These are phyloP conservation scores for Nemurella pictetii DNA, from an alignment of 2,888 invertebrate genomes.

Conservation along the genomic window DNA sequence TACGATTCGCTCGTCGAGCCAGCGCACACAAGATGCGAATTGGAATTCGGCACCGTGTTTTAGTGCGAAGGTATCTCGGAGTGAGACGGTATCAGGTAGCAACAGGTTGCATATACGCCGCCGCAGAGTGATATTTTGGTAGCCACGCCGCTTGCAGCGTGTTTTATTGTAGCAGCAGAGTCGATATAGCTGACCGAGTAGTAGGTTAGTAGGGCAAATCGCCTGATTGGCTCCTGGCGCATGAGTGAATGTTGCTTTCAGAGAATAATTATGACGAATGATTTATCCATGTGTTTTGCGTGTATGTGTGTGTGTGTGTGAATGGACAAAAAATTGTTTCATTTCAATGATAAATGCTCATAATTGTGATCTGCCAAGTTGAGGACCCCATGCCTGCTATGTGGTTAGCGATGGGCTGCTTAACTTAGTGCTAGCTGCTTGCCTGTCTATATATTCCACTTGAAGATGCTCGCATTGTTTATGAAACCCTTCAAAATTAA, in stretches of 20 bases:
- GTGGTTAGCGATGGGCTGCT: too few relatives aligned
- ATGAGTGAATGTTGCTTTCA: conserved; percentile 14
- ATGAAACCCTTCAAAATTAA: not conserved
- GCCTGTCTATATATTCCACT: too few relatives aligned
- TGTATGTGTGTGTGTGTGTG: not conserved
- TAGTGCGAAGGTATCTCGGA: not conserved
- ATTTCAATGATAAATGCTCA: not conserved
- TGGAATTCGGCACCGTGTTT: not conserved
- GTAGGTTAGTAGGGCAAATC: conserved; percentile 9
- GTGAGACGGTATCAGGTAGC: not conserved
- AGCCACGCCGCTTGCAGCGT: not conserved
- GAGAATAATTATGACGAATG: conserved; percentile 21
- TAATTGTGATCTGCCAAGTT: too few relatives aligned
- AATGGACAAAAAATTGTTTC: not conserved
- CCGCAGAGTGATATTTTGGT: not conserved
- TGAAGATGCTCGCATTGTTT: not conserved
- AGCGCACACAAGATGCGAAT: not conserved
- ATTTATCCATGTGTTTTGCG: not conserved
- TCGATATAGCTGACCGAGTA: not conserved
- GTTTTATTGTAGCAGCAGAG: not conserved
- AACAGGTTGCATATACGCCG: not conserved
- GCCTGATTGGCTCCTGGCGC: not conserved
- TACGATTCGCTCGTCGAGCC: not conserved
- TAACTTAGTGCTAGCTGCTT: too few relatives aligned
- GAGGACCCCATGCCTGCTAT: too few relatives aligned